Percentiles rank a stretch among this genome's conserved stretches.
phyloP scores from a whole-genome alignment of 1,140 invertebrate species.

The Drosophila orosa region DNA sequence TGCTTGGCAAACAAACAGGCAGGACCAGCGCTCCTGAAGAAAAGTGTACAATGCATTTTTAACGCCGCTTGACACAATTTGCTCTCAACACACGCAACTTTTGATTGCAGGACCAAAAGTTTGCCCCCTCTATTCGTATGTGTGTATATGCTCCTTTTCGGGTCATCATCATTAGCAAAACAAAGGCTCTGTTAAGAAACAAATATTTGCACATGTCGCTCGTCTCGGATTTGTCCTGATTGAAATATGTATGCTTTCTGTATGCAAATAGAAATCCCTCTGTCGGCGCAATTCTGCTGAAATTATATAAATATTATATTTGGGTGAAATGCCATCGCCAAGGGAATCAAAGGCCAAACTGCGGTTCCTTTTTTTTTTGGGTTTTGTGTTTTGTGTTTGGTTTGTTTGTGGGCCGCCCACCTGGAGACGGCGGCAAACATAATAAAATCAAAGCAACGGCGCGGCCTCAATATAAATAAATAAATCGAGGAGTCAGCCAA shows the following conservation, averaged over 20 bases:
- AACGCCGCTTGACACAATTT: slow-evolving; percentile 58
- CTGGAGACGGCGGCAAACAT: slow-evolving; percentile 37
- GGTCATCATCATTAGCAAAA: slow-evolving; percentile 38
- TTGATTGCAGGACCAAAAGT: slow-evolving; percentile 46
- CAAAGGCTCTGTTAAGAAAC: slow-evolving; percentile 37
- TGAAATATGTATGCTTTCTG: slow-evolving; percentile 41
- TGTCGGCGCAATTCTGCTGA: not conserved
- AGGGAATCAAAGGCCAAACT: slow-evolving; percentile 19
- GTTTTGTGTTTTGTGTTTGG: not conserved
- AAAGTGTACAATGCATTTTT: slow-evolving; percentile 46
- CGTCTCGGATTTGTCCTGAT: slow-evolving; percentile 17
- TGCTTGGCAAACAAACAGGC: slow-evolving; percentile 64
- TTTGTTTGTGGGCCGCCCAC: slow-evolving; percentile 17
- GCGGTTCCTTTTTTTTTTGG: not conserved
- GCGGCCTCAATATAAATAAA: slow-evolving; percentile 68
- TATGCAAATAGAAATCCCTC: slow-evolving; percentile 33
- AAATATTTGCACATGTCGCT: slow-evolving; percentile 42
- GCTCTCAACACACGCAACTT: slow-evolving; percentile 36
- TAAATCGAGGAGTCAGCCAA: slow-evolving; percentile 49
- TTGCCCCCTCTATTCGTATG: not conserved
- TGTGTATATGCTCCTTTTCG: slow-evolving; percentile 9
- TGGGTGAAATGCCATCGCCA: slow-evolving; percentile 13
- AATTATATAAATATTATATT: slow-evolving; percentile 43
- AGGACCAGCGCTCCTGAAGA: slow-evolving; percentile 37
- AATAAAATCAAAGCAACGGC: slow-evolving; percentile 67